Evolutionary conservation across 1,140 invertebrate genomes (phyloP), one percentile per base, ranked within the genome.

Genomic region (Philopotamus ludificatus): DNA sequence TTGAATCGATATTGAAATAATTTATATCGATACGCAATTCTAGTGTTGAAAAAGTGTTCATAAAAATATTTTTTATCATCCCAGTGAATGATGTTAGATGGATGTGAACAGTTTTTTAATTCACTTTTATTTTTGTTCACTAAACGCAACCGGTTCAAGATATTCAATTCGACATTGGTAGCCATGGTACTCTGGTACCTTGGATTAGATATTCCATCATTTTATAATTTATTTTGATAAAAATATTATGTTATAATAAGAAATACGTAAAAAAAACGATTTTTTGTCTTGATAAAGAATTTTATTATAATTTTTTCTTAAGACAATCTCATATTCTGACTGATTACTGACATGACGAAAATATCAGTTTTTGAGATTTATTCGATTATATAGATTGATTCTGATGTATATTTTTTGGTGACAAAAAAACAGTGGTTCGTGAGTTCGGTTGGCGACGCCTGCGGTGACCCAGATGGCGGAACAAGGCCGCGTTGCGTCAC

Each of bases 401-500:
- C 28, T 7, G 12, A 12, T 34, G 28, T 12, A 34, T 7, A 34
- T 34, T 34, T 34, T 34, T 12, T 34, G 4, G 28, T 12, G 12
- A 34, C 4, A 34, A 7, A 12, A 34, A 34, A 34, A 12, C 28
- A 34, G 4, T 34, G 4, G 28, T 7, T 34, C 28, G 12, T 34
- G 28, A 34, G 4, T 12, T 34, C 4, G 28, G 12, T 34, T 12
- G 28, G 28, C 4, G 28, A 12, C 28, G 28, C 28, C 28, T 34
- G n/a, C n/a, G 49, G 51, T 34, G 16, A 25, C 9, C 22, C 25
- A 26, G 34, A 15, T 26, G 54, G 28, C 59, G 59, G 45, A 62
- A 62, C 59, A 62, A 62, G 59, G 59, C 28, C 59, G 59, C 51
- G 39, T 62, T 62, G 59, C 59, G 59, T 62, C 59, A 62, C 49